Percentiles rank a stretch among this genome's conserved stretches.
Evolutionary conservation across 2,888 invertebrate species (phyloP).

Genomic region (Sminthurinus aureus): DNA sequence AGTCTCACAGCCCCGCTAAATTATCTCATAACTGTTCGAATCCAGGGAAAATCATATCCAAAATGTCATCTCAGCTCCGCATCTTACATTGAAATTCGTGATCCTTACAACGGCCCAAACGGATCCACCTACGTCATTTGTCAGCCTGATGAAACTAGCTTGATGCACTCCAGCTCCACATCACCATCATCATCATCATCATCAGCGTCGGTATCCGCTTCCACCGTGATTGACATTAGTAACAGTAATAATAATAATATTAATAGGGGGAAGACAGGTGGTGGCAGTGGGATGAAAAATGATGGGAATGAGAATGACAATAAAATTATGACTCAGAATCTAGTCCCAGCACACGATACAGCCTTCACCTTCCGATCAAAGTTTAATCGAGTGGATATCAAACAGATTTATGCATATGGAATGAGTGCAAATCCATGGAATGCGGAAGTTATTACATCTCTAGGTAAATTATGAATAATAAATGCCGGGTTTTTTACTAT

Average conservation of each 20-base stretch:
- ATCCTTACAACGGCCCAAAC: constrained; percentile 55
- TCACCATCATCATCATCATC: too few species aligned
- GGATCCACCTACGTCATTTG: constrained; percentile 55
- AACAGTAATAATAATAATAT: constrained; percentile 22
- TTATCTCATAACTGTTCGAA: constrained; percentile 68
- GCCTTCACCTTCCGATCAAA: constrained; percentile 53
- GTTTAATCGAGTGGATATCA: constrained; percentile 58
- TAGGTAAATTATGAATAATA: constrained; percentile 48
- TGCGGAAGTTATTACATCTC: constrained; percentile 51
- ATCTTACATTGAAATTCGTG: constrained; percentile 55
- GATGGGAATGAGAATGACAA: constrained; percentile 30
- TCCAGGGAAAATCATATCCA: constrained; percentile 45
- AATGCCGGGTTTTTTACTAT: constrained; percentile 9
- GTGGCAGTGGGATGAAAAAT: too few species aligned
- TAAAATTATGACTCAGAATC: constrained; percentile 30
- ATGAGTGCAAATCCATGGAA: constrained; percentile 52
- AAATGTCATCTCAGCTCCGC: constrained; percentile 48
- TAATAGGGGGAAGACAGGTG: background rate
- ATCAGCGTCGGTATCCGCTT: background rate
- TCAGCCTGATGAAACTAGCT: constrained; percentile 46
- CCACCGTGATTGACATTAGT: too few species aligned
- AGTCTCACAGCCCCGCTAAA: constrained; percentile 71
- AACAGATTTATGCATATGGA: constrained; percentile 54
- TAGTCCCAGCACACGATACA: constrained; percentile 30
- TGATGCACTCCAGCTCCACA: constrained; percentile 17